These are phyloP conservation scores for Anolis sagrei DNA, from an alignment of 2,113 vertebrate genomes.

Conservation along the genomic window DNA sequence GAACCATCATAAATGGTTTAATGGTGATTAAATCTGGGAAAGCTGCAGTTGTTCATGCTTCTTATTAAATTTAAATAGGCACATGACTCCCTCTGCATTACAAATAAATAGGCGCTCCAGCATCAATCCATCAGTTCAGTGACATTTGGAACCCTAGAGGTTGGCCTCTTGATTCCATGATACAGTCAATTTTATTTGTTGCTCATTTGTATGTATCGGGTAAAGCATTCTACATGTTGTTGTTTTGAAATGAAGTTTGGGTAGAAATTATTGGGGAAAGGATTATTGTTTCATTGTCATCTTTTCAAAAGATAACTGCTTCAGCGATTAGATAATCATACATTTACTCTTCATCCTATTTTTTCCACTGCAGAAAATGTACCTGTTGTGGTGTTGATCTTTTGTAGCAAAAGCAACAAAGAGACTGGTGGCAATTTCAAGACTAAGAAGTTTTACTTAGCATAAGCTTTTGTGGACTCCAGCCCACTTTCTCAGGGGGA, in stretches of 20 bases:
- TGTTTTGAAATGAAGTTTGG: background rate
- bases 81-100: slow-evolving; percentile 38
- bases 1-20: slow-evolving; percentile 64
- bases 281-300: background rate
- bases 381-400: no score
- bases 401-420: no score
- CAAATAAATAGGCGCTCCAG: slow-evolving; percentile 49
- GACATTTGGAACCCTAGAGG: slow-evolving; percentile 26
- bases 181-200: background rate
- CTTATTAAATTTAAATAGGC: slow-evolving; percentile 66
- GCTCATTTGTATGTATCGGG: background rate
- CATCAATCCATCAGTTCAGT: slow-evolving; percentile 28
- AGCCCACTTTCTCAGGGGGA: no score
- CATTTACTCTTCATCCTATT: background rate
- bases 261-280: fast-evolving
- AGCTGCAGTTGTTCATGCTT: slow-evolving; percentile 51
- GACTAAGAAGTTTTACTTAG: no score
- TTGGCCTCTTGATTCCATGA: slow-evolving; percentile 29
- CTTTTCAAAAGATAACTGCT: background rate
- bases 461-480: no score
- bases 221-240: background rate
- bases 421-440: no score
- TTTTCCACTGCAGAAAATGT: background rate
- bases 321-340: fast-evolving
- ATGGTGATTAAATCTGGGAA: slow-evolving; percentile 68